Base-by-base conservation (phyloP, 2,888 invertebrate species). In the Agriopis aurantiaria region DNA sequence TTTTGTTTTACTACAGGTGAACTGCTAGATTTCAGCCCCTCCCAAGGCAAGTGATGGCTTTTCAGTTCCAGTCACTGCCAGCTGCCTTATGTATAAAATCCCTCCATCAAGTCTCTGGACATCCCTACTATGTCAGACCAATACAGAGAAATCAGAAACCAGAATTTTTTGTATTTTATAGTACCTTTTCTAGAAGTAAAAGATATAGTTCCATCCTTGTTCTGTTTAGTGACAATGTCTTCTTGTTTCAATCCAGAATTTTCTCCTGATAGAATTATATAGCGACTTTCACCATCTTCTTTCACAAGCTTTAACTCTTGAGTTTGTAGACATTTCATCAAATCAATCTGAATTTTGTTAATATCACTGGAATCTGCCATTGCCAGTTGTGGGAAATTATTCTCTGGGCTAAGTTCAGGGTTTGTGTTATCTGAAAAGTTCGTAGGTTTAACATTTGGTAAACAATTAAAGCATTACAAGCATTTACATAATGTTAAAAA, bases 121-220 rank as follows among this genome's bases (percentile, higher is more conserved):
- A 3, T 33, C 23, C 23, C 23, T 33, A 33, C 43, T 43, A 14
- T 33, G 33, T 33, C 23, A 33, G 10, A 53, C 17, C 49, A 14
- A 14, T 49, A 0, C 8, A 49, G 49, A 49, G 7, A 53, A 5
- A 53, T 40, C 5, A 53, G 12, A 0, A 4, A 53, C 12, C 8
- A 5, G 6, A 11, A n/a, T n/a, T 55, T 40, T 33, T 40, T 12
- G 5, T n/a, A 8, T 12, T 11, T 40, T 7, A 41, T 40, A 9
- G 10, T 82, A 92, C 92, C 92, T 83, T 87, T 84, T 0, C 88
- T 76, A 63, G 89, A 83, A 49, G 89, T 91, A 68, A 93, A 78
- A 33, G 92, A 91, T 76, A 94, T 89, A 74, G 92, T 92, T 1
- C 92, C 93, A 87, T 93, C 92, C 78, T 85, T 84, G 69, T 92